Conservation (phyloP, 2,113 vertebrate genomes). For the Strigops habroptila region DNA sequence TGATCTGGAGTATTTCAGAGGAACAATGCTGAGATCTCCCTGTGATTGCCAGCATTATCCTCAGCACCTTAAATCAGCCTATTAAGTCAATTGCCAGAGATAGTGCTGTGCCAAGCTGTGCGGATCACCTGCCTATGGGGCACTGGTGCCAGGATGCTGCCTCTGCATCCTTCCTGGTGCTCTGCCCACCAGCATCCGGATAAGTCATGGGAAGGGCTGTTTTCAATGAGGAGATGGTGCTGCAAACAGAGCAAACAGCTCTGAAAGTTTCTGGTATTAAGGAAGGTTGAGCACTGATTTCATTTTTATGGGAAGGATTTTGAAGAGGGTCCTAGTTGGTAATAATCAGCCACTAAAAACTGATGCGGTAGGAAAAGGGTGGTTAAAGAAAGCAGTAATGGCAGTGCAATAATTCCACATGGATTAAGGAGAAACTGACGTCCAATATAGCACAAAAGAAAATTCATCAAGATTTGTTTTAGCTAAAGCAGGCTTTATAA, state of each 20-base stretch:
- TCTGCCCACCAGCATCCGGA: fast-evolving
- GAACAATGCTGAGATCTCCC: neutral
- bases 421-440: neutral
- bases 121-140: neutral
- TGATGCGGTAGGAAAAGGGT: neutral
- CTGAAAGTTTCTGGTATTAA: neutral
- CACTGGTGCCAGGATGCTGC: neutral
- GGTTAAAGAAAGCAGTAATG: neutral
- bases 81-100: neutral
- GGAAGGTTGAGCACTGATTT: neutral
- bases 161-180: neutral
- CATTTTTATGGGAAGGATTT: neutral
- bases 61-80: neutral
- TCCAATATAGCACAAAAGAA: neutral
- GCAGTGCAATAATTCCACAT: neutral
- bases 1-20: neutral
- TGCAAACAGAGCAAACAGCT: neutral
- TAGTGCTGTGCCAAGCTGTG: neutral
- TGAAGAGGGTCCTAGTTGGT: neutral
- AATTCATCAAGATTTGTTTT: neutral
- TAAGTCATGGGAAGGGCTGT: neutral
- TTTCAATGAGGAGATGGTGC: neutral
- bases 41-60: neutral
- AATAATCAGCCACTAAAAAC: neutral
- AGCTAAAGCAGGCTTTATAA: neutral